Percentiles rank a stretch among this genome's conserved stretches.
These are phyloP conservation scores for Nilaparvata lugens DNA, from an alignment of 1,140 invertebrate species.

Conservation along the genomic window DNA sequence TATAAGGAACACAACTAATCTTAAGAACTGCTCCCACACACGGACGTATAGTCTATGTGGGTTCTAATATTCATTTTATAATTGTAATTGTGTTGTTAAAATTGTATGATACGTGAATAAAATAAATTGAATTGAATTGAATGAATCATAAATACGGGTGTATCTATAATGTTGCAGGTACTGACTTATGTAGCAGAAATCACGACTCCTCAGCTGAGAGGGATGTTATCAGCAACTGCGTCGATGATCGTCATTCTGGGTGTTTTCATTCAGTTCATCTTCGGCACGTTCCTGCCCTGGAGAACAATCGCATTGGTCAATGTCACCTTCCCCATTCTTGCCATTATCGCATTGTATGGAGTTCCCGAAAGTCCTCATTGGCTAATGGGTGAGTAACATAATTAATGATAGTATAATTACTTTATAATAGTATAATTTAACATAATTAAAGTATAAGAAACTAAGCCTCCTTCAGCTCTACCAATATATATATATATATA, in stretches of 20 bases:
- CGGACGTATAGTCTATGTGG: too few relatives aligned
- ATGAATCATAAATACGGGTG: too few relatives aligned
- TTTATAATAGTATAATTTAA: too few relatives aligned
- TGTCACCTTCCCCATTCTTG: constrained; percentile 51
- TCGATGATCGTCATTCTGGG: constrained; percentile 62
- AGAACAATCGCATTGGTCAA: constrained; percentile 56
- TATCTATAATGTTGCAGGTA: constrained; percentile 48
- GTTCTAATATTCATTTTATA: too few relatives aligned
- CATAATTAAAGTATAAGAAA: neutral
- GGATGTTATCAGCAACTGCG: constrained; percentile 60
- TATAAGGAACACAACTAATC: too few relatives aligned
- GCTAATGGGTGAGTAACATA: constrained; percentile 42
- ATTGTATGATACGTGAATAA: too few relatives aligned
- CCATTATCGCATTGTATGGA: constrained; percentile 51
- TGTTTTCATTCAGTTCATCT: constrained; percentile 46
- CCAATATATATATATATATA: too few relatives aligned
- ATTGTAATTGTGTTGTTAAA: too few relatives aligned
- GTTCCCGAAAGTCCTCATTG: constrained; percentile 71
- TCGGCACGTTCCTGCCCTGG: constrained; percentile 60
- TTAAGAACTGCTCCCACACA: too few relatives aligned
- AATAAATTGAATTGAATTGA: too few relatives aligned
- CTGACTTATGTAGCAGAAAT: constrained; percentile 73
- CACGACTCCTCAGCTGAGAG: constrained; percentile 63
- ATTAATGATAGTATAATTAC: too few relatives aligned
- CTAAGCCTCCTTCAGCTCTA: neutral